Conservation (phyloP, 1,140 invertebrate species). For the Aphelenchoides avenae region DNA sequence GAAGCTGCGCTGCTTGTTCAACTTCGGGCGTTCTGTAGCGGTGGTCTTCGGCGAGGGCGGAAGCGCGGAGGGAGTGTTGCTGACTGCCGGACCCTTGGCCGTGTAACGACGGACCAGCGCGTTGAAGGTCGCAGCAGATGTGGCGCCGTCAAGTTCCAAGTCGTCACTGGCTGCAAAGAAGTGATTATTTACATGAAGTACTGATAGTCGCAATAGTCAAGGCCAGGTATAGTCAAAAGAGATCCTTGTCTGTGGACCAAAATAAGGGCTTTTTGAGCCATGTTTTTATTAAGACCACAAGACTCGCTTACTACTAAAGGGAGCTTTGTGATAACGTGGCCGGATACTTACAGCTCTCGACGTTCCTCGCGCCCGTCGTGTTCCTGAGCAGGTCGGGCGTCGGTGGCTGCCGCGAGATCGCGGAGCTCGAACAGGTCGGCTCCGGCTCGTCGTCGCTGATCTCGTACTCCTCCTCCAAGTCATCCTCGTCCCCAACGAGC, state of each 20-base stretch:
- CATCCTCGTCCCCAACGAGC: slow-evolving; percentile 42
- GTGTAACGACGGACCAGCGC: too few relatives aligned
- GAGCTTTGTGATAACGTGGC: too few relatives aligned
- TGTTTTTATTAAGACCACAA: too few relatives aligned
- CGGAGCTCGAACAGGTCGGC: slow-evolving; percentile 14
- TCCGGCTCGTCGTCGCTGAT: slow-evolving; percentile 30
- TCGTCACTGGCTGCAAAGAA: slow-evolving; percentile 2
- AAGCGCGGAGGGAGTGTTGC: too few relatives aligned
- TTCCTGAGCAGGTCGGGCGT: slow-evolving; percentile 41
- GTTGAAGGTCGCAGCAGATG: too few relatives aligned
- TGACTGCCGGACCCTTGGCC: too few relatives aligned
- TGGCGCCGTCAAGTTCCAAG: too few relatives aligned
- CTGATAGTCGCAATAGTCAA: too few relatives aligned
- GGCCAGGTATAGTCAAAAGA: too few relatives aligned
- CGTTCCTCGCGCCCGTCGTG: slow-evolving; percentile 35
- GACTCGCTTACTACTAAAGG: too few relatives aligned
- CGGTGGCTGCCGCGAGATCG: slow-evolving; percentile 36
- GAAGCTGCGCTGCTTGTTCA: slow-evolving; percentile 45
- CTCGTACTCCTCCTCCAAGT: slow-evolving; percentile 45
- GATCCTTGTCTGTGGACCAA: background rate
- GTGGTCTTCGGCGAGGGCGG: slow-evolving; percentile 2
- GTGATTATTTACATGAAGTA: background rate
- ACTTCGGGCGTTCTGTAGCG: slow-evolving; percentile 12
- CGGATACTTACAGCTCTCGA: slow-evolving; percentile 18
- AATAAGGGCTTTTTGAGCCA: slow-evolving; percentile 8